These are phyloP conservation scores for Cossypha caffra DNA, from an alignment of 2,797 vertebrate genomes.

Conservation along the genomic window DNA sequence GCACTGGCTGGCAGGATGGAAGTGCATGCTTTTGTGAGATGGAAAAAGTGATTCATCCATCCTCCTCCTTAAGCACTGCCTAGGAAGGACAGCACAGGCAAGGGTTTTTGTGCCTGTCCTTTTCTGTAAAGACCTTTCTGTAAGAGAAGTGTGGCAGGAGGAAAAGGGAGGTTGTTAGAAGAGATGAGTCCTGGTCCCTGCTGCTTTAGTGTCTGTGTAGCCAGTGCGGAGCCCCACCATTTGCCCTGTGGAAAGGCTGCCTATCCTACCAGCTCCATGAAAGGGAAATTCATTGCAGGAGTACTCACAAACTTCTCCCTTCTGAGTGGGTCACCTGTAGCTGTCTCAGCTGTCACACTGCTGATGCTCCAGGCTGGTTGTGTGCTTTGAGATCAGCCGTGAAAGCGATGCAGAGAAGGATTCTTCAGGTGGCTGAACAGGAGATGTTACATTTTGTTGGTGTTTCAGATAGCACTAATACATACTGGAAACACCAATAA, in stretches of 20 bases:
- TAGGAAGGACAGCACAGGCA: background rate
- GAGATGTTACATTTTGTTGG: background rate
- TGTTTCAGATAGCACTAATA: background rate
- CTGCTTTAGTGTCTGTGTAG: background rate
- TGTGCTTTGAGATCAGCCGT: rapidly evolving
- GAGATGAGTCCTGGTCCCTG: background rate
- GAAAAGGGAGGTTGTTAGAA: background rate
- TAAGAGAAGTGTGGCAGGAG: background rate
- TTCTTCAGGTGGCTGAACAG: background rate
- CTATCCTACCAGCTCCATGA: rapidly evolving
- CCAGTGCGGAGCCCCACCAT: background rate
- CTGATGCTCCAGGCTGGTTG: background rate
- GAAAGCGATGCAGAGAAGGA: background rate
- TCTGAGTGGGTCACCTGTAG: background rate
- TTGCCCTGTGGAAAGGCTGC: background rate
- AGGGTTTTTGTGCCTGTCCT: background rate
- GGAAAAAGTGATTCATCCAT: slow-evolving; percentile 33
- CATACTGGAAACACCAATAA: background rate
- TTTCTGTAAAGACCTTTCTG: background rate
- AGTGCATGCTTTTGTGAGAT: background rate
- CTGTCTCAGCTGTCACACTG: background rate
- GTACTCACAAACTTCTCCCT: background rate
- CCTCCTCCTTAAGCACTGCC: background rate
- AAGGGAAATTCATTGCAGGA: background rate
- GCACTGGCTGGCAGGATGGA: background rate